These are phyloP conservation scores for Panopea generosa DNA, from an alignment of 2,888 invertebrate genomes.

Conservation along the genomic window DNA sequence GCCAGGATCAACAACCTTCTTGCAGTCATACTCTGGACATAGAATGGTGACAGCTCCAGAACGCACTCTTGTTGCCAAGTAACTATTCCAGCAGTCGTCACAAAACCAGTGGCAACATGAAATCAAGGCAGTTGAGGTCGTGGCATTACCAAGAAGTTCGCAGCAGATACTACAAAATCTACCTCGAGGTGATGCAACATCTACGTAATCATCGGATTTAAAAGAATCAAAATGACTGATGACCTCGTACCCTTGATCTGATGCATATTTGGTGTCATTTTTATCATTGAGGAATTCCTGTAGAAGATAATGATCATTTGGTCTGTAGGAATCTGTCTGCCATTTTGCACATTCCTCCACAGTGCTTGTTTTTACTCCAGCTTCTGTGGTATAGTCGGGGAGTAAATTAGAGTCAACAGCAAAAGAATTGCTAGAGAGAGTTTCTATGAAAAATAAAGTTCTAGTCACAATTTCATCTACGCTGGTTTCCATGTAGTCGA, in stretches of 20 bases:
- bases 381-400: too few species aligned
- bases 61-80: constrained; percentile 48
- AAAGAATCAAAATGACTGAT: constrained; percentile 16
- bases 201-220: constrained; percentile 13
- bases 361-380: not conserved
- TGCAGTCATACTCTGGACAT: constrained; percentile 69
- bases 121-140: constrained; percentile 56
- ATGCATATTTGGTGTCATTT: not conserved
- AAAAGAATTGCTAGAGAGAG: constrained; percentile 43
- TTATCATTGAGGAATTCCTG: not conserved
- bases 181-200: constrained; percentile 35
- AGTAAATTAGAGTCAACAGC: too few species aligned
- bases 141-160: constrained; percentile 37
- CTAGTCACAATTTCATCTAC: constrained; percentile 60
- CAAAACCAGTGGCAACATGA: constrained; percentile 73
- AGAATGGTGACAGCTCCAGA: constrained; percentile 36
- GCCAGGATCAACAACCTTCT: constrained; percentile 48
- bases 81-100: constrained; percentile 67
- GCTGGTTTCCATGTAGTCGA: constrained; percentile 62
- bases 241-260: constrained; percentile 18
- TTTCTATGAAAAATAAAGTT: constrained; percentile 62
- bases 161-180: constrained; percentile 67
- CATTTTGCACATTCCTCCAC: constrained; percentile 35
- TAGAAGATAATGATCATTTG: constrained; percentile 17
- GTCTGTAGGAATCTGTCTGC: constrained; percentile 29